phyloP scores from a whole-genome alignment of 2,888 invertebrate genomes.

The Frankliniella fusca region DNA sequence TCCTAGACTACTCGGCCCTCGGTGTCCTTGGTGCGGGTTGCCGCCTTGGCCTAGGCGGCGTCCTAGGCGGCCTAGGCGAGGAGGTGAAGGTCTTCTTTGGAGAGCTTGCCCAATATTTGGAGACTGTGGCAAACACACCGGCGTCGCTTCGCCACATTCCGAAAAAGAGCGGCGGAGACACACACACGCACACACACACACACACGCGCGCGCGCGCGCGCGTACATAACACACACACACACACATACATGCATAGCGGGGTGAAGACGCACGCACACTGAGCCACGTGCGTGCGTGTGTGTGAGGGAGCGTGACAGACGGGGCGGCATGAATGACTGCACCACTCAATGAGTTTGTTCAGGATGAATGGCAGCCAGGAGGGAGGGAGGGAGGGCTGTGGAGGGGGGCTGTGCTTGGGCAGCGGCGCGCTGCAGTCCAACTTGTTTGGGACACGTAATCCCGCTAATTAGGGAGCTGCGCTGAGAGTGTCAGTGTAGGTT shows the following conservation, averaged over 20 bases:
- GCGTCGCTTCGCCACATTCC: slow-evolving; percentile 4
- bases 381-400: background rate
- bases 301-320: background rate
- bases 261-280: background rate
- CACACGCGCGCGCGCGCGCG: background rate
- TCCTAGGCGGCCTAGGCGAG: background rate
- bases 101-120: slow-evolving; percentile 15
- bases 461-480: too few species aligned
- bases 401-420: background rate
- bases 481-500: too few species aligned
- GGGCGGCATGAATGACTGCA: slow-evolving; percentile 10
- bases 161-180: background rate
- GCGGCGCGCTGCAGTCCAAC: too few species aligned
- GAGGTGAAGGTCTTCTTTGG: background rate
- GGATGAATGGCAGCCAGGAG: background rate
- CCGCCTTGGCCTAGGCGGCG: background rate
- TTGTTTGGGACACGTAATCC: too few species aligned
- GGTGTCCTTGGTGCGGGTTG: background rate
- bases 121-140: slow-evolving; percentile 9
- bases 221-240: background rate
- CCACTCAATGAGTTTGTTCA: slow-evolving; percentile 7
- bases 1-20: too few species aligned
- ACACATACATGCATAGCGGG: background rate
- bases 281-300: background rate
- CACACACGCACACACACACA: background rate